Evolutionary conservation across 2,888 invertebrate genomes (phyloP).

Genomic region (Muschampia plurimacula): DNA sequence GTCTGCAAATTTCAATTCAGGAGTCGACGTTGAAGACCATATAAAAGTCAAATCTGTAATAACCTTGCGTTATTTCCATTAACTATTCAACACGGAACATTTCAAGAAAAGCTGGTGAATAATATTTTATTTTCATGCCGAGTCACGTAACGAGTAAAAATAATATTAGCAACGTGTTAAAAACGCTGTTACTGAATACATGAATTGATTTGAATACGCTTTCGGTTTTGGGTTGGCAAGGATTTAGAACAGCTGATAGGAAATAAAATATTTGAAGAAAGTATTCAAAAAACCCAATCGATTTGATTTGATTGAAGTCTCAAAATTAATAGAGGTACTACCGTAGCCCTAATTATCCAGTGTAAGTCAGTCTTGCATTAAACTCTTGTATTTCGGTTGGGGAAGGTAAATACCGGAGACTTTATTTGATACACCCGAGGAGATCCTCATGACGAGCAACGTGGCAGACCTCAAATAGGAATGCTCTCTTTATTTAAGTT

Average conservation of each 20-base stretch:
- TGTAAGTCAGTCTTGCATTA: no score
- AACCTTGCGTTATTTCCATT: slow-evolving; percentile 21
- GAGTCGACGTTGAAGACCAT: slow-evolving; percentile 25
- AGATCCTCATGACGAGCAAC: no score
- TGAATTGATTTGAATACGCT: slow-evolving; percentile 42
- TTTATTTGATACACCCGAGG: no score
- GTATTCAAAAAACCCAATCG: no score
- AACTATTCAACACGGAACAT: slow-evolving; percentile 19
- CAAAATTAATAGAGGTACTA: no score
- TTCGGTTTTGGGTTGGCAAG: background rate
- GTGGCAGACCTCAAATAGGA: no score
- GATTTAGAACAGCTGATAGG: background rate
- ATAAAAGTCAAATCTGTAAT: slow-evolving; percentile 24
- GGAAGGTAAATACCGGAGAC: no score
- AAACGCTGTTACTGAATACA: slow-evolving; percentile 43
- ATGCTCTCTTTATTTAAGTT: no score
- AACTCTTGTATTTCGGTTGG: no score
- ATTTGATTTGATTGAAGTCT: no score
- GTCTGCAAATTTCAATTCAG: background rate
- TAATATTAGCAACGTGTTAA: slow-evolving; percentile 40
- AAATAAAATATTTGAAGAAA: no score
- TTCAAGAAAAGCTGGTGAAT: slow-evolving; percentile 13
- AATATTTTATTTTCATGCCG: slow-evolving; percentile 31
- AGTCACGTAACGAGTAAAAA: slow-evolving; percentile 41
- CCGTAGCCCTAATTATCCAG: no score